Percentiles rank a stretch among this genome's conserved stretches.
phyloP scores from a whole-genome alignment of 37 sponge, comb jelly and placozoan genomes.

The Eunapius fragilis region DNA sequence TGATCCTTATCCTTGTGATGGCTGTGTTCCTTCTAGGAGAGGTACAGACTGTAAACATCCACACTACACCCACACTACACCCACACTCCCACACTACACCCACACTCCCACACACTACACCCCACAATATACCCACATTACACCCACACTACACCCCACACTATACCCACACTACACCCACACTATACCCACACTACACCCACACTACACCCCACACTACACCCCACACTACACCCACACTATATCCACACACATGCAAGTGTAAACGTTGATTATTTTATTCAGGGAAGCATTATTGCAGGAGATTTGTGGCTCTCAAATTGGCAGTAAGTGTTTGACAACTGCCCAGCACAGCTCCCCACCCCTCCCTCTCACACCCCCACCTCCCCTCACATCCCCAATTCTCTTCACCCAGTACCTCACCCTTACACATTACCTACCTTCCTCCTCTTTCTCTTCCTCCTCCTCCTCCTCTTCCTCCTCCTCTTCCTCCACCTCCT shows the following conservation, averaged over 20 bases:
- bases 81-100: background rate
- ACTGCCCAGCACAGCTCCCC: background rate
- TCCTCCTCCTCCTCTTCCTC: conserved; percentile 25
- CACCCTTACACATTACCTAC: background rate
- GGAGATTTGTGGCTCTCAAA: conserved; percentile 45
- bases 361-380: background rate
- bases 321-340: conserved; percentile 13
- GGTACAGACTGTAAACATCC: conserved; percentile 32
- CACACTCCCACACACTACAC: no score
- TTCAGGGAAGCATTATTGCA: background rate
- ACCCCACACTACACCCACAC: no score
- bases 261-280: background rate
- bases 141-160: no score
- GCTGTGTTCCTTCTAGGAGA: conserved; percentile 26
- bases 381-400: background rate
- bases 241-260: no score
- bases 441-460: background rate
- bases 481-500: background rate
- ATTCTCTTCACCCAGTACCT: no score
- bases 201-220: no score
- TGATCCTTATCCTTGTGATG: background rate
- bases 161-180: no score
- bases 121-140: no score
- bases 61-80: no score
- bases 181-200: no score